Base-by-base conservation (phyloP, 2,888 invertebrate species). In the Meteorus cinctellus region DNA sequence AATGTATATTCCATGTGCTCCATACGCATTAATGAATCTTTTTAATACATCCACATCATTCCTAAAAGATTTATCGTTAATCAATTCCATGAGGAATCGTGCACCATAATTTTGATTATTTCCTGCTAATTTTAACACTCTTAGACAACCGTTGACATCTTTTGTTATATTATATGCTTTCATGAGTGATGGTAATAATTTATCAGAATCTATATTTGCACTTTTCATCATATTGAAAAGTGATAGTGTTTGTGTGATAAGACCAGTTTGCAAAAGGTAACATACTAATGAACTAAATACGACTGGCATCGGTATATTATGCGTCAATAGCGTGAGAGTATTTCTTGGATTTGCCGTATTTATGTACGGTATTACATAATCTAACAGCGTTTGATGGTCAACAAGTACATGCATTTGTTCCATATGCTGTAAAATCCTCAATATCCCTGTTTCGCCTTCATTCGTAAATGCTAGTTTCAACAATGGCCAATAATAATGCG, bases 401-500 rank as follows among this genome's bases (percentile, higher is more conserved):
- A 92, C 91, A 27, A 89, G 89, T 0, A 93, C 91, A 0, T 91
- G 89, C 85, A 92, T 90, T 1, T 89, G 82, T 0, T 90, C 81
- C 92, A 94, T 93, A 41, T 90, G 90, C 66, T 89, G 82, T 1
- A 94, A 81, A 0, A 92, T 89, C 45, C 90, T 90, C 81, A 93
- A 89, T 78, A 94, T 88, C 45, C 92, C 92, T 84, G 89, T 90
- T 79, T 94, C 93, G 0, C 93, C 93, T 73, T 90, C 89, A 29
- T 86, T 88, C 67, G 89, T 90, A 0, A 91, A 90, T 10, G 89
- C 90, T 1, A 91, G 89, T 27, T 93, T 69, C 65, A 94, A 77
- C 70, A 94, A 86, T 0, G 94, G 93, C 94, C 94, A 94, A 84
- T 94, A 94, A 84, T 92, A 94, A 81, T 94, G 94, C 0, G 93